Base-by-base conservation (phyloP, 1,140 invertebrate genomes). In the Nephotettix cincticeps region DNA sequence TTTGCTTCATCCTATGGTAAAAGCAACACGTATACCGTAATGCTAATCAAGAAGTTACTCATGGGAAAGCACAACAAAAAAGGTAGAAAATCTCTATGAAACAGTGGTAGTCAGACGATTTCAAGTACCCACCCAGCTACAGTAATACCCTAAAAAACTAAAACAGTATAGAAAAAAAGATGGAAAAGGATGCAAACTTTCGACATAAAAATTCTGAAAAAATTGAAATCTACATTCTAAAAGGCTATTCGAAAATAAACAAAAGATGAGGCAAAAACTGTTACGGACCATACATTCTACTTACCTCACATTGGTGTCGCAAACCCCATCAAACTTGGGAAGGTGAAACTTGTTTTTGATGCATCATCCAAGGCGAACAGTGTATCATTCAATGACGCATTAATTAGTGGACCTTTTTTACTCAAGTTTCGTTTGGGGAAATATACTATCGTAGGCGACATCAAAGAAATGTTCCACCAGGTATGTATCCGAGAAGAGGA, bases 271-370 rank as follows among this genome's bases (percentile, higher is more conserved):
- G n/a, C 32, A 23, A 68, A 6, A 11, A 54, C 71, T 6, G 63
- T 51, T n/a, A 21, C 19, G 4, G 58, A 29, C 9, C 58, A 6
- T 25, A 56, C 36, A 58, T 80, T 76, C 76, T 79, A 77, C 19
- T 25, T 79, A 17, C 80, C 79, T 0, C 77, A 79, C 65, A 79
- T 80, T 58, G 73, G 76, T 0, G 77, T 78, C 0, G 47, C 27
- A 0, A 73, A 79, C 17, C 74, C 75, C 4, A 75, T 11, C 17
- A 40, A 43, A 23, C 64, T 23, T 23, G 64, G 30, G 17, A 40
- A 40, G n/a, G 11, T 43, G 3, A 67, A 3, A 9, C 19, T 78
- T 0, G 79, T 81, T 0, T 77, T 76, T 66, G 79, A 81, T 64
- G 79, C 79, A 0, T 75, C 79, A 0, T 75, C 77, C 0, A 75